Evolutionary conservation across 2,113 vertebrate species (phyloP).

Genomic region (Pavo muticus): DNA sequence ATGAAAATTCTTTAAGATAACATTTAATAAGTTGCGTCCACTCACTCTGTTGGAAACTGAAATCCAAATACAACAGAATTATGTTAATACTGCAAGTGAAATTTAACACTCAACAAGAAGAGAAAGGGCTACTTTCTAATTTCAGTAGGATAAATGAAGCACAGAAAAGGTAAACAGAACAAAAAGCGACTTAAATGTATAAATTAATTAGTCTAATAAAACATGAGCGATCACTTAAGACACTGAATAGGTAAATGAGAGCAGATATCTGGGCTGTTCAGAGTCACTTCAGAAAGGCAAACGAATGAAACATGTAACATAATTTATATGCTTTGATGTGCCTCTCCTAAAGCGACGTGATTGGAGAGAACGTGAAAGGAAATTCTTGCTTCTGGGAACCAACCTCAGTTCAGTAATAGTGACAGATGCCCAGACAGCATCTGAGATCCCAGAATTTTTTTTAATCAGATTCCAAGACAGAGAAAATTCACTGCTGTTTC

Average conservation of each 20-base stretch:
- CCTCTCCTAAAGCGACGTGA: not conserved
- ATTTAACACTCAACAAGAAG: not conserved
- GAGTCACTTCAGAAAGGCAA: not conserved
- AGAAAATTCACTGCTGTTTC: not conserved
- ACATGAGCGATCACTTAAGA: not conserved
- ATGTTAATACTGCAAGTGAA: not conserved
- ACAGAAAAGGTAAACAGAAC: not conserved
- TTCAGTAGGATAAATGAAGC: not conserved
- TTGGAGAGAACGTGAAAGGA: not conserved
- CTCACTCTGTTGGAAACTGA: not conserved
- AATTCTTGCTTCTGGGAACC: not conserved
- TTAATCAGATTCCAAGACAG: not conserved
- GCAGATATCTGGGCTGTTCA: not conserved
- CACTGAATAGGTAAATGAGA: not conserved
- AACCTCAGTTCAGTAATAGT: not conserved
- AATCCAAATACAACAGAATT: not conserved
- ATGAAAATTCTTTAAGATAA: not conserved
- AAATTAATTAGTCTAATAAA: not conserved
- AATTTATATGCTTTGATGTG: not conserved
- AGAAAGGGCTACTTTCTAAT: not conserved
- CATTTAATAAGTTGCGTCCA: not conserved
- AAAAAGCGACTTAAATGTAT: not conserved
- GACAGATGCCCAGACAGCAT: not conserved
- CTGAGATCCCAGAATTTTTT: not conserved
- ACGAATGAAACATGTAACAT: not conserved